These are phyloP conservation scores for Nothobranchius furzeri DNA, from an alignment of 2,113 vertebrate genomes.

Conservation along the genomic window DNA sequence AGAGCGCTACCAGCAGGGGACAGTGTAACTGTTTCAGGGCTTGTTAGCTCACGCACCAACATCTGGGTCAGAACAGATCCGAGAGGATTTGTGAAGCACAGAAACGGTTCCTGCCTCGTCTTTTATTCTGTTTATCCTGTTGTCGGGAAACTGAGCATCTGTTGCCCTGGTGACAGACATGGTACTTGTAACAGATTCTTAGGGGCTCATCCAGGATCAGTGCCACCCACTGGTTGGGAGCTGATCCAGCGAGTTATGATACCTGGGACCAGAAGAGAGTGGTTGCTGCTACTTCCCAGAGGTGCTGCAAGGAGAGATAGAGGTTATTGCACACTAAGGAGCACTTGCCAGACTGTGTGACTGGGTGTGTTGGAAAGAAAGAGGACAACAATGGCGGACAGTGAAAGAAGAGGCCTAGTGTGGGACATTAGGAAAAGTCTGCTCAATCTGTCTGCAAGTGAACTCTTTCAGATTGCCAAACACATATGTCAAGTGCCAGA, in stretches of 20 bases:
- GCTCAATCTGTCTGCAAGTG: not conserved
- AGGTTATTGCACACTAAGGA: not conserved
- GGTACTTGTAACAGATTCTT: not conserved
- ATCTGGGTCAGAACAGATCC: too few relatives aligned
- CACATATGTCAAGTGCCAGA: not conserved
- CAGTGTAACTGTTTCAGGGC: too few relatives aligned
- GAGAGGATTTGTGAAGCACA: too few relatives aligned
- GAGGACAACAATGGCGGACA: not conserved
- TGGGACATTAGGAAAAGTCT: not conserved
- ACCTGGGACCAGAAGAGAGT: not conserved
- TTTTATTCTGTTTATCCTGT: too few relatives aligned
- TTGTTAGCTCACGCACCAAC: too few relatives aligned
- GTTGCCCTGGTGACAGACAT: too few relatives aligned
- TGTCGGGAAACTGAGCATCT: too few relatives aligned
- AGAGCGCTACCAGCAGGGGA: too few relatives aligned
- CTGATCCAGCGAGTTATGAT: not conserved
- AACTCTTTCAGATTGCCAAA: not conserved
- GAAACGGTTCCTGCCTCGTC: too few relatives aligned
- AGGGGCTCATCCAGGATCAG: not conserved
- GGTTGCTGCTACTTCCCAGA: not conserved
- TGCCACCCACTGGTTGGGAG: not conserved
- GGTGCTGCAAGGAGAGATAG: not conserved
- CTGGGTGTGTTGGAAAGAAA: not conserved
- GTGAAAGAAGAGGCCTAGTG: not conserved
- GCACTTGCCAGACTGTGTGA: not conserved